phyloP scores from a whole-genome alignment of 2,797 vertebrate genomes.

The Arrhamphus sclerolepis region DNA sequence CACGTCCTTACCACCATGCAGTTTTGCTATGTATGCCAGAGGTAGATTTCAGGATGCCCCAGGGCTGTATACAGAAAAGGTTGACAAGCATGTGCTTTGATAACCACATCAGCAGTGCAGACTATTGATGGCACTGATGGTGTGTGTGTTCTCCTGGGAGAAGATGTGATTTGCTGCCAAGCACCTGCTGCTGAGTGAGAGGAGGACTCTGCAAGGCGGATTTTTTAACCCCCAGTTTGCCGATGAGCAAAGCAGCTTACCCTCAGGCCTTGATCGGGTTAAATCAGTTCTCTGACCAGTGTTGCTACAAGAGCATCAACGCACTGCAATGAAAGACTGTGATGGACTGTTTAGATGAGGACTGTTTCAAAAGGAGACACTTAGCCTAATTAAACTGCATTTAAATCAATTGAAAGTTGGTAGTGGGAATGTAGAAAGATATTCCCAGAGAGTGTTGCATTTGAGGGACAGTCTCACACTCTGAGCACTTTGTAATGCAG shows the following conservation, averaged over 20 bases:
- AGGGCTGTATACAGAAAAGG: not conserved
- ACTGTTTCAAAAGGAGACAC: constrained; percentile 33
- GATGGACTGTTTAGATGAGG: constrained; percentile 11
- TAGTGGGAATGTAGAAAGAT: constrained; percentile 29
- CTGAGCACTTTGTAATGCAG: constrained; percentile 28
- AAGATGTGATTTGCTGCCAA: constrained; percentile 29
- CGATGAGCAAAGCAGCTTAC: constrained; percentile 8
- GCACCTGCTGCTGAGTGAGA: constrained; percentile 27
- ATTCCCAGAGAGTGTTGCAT: constrained; percentile 30
- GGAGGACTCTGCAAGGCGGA: constrained; percentile 10
- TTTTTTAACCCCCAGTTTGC: constrained; percentile 16
- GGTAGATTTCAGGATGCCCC: constrained; percentile 6
- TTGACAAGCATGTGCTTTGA: constrained; percentile 26
- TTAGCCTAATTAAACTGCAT: constrained; percentile 57
- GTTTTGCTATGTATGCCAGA: not conserved
- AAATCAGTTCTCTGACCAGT: constrained; percentile 5
- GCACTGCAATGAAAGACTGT: constrained; percentile 13
- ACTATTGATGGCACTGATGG: constrained; percentile 10
- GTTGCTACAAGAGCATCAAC: constrained; percentile 16
- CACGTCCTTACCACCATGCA: not conserved
- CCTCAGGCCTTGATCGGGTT: constrained; percentile 23
- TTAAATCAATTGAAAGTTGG: constrained; percentile 32
- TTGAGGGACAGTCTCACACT: constrained; percentile 5
- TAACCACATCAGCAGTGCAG: constrained; percentile 24
- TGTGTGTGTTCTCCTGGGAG: constrained; percentile 22